Conservation (phyloP, 2,113 vertebrate species). For the Pungitius pungitius region DNA sequence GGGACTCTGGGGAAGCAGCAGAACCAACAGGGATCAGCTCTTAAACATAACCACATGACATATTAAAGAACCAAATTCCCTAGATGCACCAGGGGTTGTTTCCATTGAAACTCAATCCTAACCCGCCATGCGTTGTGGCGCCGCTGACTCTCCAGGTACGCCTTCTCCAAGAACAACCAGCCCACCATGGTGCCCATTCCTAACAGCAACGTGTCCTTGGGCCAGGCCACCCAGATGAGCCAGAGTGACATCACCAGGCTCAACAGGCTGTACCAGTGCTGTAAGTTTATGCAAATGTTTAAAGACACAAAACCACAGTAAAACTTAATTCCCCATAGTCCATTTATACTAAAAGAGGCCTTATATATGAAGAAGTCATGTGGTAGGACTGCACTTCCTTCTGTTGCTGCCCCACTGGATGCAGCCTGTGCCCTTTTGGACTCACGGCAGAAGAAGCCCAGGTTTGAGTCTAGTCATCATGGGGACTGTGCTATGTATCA, state of each 20-base stretch:
- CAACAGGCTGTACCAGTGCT: slow-evolving; percentile 76
- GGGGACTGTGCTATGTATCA: no score
- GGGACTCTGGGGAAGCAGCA: background rate
- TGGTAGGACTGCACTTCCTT: background rate
- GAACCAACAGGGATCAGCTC: background rate
- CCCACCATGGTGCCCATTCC: slow-evolving; percentile 72
- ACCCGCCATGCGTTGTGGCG: background rate
- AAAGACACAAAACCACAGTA: background rate
- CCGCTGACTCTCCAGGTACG: slow-evolving; percentile 53
- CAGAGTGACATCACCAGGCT: slow-evolving; percentile 63
- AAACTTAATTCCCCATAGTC: slow-evolving; percentile 2
- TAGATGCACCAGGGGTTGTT: background rate
- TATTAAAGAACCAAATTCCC: background rate
- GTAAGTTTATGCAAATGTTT: slow-evolving; percentile 35
- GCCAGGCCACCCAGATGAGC: slow-evolving; percentile 72
- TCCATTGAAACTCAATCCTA: background rate
- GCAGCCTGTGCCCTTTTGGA: no score
- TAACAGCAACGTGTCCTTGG: slow-evolving; percentile 58
- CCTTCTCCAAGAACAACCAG: slow-evolving; percentile 72
- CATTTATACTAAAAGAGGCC: background rate
- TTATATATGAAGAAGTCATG: background rate
- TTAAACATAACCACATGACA: background rate
- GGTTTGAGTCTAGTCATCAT: no score
- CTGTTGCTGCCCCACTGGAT: no score
- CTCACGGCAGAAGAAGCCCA: no score